Conservation (phyloP, 2,888 invertebrate species). For the Phlogophora meticulosa region DNA sequence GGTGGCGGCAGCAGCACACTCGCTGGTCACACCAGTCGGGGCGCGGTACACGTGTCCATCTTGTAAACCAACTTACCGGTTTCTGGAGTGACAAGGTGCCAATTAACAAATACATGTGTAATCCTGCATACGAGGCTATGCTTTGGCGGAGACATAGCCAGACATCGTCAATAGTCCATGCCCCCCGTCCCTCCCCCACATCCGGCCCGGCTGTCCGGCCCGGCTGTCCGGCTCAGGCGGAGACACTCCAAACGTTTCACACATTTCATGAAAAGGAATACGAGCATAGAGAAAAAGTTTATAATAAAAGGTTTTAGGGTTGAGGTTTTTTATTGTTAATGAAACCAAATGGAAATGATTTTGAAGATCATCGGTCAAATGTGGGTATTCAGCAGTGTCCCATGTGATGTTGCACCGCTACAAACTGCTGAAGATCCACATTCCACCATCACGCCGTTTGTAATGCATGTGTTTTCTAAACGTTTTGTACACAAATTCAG, state of each 20-base stretch:
- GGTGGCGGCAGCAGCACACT: background rate
- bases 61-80: conserved; percentile 3
- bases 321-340: background rate
- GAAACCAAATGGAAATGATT: background rate
- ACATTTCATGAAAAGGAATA: conserved; percentile 2
- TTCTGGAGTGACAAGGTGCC: conserved; percentile 1
- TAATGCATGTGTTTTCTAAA: too few relatives aligned
- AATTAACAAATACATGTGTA: background rate
- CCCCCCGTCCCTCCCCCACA: background rate
- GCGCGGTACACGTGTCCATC: background rate
- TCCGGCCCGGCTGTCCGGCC: background rate
- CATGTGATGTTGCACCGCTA: background rate
- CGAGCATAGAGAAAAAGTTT: too few relatives aligned
- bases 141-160: background rate
- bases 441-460: too few relatives aligned
- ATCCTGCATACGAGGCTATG: background rate
- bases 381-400: too few relatives aligned
- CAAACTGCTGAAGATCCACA: too few relatives aligned
- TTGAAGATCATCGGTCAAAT: too few relatives aligned
- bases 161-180: too few relatives aligned
- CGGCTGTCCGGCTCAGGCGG: background rate
- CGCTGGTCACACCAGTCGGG: too few relatives aligned
- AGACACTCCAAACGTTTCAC: background rate
- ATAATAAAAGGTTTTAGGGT: background rate
- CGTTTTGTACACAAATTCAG: too few relatives aligned